Percentiles rank a stretch among this genome's conserved stretches.
Conservation (phyloP, 2,888 invertebrate genomes). For the Molanna angustata region DNA sequence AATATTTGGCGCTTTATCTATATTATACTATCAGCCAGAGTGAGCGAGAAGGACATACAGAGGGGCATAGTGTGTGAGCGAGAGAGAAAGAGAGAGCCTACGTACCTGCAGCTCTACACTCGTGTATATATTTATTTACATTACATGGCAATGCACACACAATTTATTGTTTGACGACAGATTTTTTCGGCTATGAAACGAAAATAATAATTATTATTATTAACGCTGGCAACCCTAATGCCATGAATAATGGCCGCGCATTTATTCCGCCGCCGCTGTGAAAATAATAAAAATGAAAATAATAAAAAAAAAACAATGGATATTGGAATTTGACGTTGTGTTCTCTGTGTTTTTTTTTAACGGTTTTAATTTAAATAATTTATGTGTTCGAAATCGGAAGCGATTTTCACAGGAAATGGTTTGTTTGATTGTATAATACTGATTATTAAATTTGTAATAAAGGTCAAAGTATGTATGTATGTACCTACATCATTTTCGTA, state of each 20-base stretch:
- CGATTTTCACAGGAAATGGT: too few species aligned
- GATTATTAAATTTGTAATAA: too few species aligned
- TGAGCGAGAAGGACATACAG: too few species aligned
- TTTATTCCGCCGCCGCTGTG: conserved; percentile 24
- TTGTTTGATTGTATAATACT: too few species aligned
- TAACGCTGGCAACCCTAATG: conserved; percentile 27
- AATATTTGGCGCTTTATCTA: conserved; percentile 34
- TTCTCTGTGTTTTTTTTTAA: too few species aligned
- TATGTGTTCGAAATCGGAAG: too few species aligned
- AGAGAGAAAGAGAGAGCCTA: background rate
- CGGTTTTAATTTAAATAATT: too few species aligned
- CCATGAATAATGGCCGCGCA: conserved; percentile 29
- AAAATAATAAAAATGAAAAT: conserved; percentile 4
- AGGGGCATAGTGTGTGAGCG: too few species aligned
- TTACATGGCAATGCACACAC: conserved; percentile 31
- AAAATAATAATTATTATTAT: conserved; percentile 33
- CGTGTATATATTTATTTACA: conserved; percentile 31
- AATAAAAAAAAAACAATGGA: too few species aligned
- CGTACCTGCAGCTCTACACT: background rate
- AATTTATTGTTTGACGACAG: conserved; percentile 34
- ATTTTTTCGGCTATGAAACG: conserved; percentile 34
- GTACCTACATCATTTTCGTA: too few species aligned
- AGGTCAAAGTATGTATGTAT: too few species aligned
- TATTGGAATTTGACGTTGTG: too few species aligned
- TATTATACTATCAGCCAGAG: conserved; percentile 28